These are phyloP conservation scores for Seira sanloemensis DNA, from an alignment of 2,888 invertebrate genomes.

Conservation along the genomic window DNA sequence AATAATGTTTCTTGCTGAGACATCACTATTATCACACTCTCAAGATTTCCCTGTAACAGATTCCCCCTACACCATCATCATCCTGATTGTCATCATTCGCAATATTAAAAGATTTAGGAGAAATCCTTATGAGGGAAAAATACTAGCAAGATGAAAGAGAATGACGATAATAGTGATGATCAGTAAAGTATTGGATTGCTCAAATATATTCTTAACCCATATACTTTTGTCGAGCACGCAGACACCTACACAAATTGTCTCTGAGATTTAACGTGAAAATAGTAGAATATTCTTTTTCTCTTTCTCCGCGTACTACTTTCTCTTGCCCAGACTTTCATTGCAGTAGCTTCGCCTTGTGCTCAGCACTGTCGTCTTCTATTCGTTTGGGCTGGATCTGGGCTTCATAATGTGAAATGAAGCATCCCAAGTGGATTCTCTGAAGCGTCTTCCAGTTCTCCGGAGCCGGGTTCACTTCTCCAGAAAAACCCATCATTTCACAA, in stretches of 20 bases:
- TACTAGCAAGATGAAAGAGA: background rate
- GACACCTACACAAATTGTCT: background rate
- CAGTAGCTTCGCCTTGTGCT: background rate
- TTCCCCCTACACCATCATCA: too few relatives aligned
- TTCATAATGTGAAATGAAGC: slow-evolving; percentile 37
- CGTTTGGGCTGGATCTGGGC: slow-evolving; percentile 19
- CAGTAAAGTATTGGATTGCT: slow-evolving; percentile 5
- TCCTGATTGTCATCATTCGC: slow-evolving; percentile 39
- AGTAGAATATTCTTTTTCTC: slow-evolving; percentile 9
- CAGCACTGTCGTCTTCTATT: background rate
- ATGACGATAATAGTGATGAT: slow-evolving; percentile 29
- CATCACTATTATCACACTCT: slow-evolving; percentile 50
- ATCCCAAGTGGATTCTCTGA: slow-evolving; percentile 29
- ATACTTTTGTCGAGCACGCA: background rate
- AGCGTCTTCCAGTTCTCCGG: too few relatives aligned
- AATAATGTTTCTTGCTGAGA: slow-evolving; percentile 54
- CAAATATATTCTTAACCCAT: slow-evolving; percentile 32
- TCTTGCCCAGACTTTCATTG: background rate
- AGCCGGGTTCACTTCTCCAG: too few relatives aligned
- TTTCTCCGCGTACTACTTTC: background rate
- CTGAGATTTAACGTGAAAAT: slow-evolving; percentile 18
- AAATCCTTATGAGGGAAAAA: slow-evolving; percentile 51
- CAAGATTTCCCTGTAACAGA: slow-evolving; percentile 29
- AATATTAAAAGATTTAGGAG: slow-evolving; percentile 56
- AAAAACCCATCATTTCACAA: too few relatives aligned